Evolutionary conservation across 2,888 invertebrate genomes (phyloP).

Genomic region (Drosophila stalkeri): DNA sequence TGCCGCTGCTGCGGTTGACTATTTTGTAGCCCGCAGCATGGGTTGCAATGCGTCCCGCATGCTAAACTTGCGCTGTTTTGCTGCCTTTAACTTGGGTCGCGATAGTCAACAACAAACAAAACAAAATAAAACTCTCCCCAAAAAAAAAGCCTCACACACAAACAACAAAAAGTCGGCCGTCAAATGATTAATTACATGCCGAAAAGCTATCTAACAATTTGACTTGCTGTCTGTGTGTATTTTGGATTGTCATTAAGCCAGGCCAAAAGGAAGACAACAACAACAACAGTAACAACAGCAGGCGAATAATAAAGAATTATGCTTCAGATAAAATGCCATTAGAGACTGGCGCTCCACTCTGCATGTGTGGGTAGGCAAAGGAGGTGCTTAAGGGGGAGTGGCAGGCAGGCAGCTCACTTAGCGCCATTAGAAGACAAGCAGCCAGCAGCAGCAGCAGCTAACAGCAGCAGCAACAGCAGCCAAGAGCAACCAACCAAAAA

Average conservation of each 20-base stretch:
- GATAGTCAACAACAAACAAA: slow-evolving; percentile 32
- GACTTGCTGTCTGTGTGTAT: slow-evolving; percentile 70
- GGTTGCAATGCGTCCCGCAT: slow-evolving; percentile 67
- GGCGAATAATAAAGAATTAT: slow-evolving; percentile 80
- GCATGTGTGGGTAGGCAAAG: slow-evolving; percentile 35
- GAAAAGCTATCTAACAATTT: slow-evolving; percentile 81
- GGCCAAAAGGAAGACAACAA: slow-evolving; percentile 43
- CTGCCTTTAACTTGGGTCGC: slow-evolving; percentile 41
- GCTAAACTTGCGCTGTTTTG: slow-evolving; percentile 30
- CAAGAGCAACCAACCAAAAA: slow-evolving; percentile 52
- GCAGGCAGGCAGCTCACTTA: slow-evolving; percentile 61
- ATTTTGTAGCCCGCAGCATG: slow-evolving; percentile 66
- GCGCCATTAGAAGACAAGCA: slow-evolving; percentile 77
- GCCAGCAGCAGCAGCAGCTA: slow-evolving; percentile 30
- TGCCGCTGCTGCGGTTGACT: slow-evolving; percentile 26
- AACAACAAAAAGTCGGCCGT: slow-evolving; percentile 51
- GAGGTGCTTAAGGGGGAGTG: not conserved
- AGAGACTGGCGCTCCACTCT: slow-evolving; percentile 63
- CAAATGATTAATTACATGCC: slow-evolving; percentile 80
- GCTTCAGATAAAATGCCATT: slow-evolving; percentile 82
- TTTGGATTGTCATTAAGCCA: slow-evolving; percentile 77
- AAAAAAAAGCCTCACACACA: slow-evolving; percentile 22
- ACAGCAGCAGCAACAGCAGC: slow-evolving; percentile 25
- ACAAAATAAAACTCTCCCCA: not conserved
- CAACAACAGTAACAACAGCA: slow-evolving; percentile 23